Evolutionary conservation across 2,888 invertebrate species (phyloP), one percentile per base, ranked within the genome.

Genomic region (Phytoseiulus persimilis): DNA sequence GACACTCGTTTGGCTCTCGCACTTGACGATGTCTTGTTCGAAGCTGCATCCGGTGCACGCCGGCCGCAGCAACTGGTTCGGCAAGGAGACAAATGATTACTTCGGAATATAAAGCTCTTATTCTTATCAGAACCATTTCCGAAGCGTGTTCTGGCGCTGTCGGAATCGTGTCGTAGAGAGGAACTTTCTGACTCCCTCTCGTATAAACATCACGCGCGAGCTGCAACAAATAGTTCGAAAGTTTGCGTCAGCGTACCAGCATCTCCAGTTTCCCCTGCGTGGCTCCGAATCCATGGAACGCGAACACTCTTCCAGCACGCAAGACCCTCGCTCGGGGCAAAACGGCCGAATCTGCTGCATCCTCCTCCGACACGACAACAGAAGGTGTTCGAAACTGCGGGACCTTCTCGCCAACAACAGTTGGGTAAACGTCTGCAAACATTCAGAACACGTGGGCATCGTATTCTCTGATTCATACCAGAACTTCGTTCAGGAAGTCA

Each of bases 391-490:
- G 87, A 23, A 87, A 87, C 31, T 87, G 87, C 1, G 87, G 87
- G 31, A 87, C 87, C 9, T 9, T 33, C 33, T 87, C 87, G 87
- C 87, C 87, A n/a, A 87, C 87, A 32, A 87, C 45, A 6, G 87
- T 87, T 45, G 87, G 87, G 32, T 87, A 87, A 45, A 87, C 87
- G 45, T 87, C 87, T 87, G 33, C 87, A 87, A 87, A 33, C 87
- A 45, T n/a, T 65, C 65, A 18, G 18, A 28, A 65, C 23, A 2
- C 65, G 2, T 65, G 18, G 65, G 14, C 11, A 65, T 2, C 28
- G 65, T 28, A 23, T 18, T 65, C 18, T 23, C 65, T 65, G 65
- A 14, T 23, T 65, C 65, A 65, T 28, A 18, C 9, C 65, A 6
- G 39, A 39, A 23, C 65, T 2, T 1, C 28, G 65, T 28, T 28